Evolutionary conservation across 2,888 invertebrate genomes (phyloP).

Genomic region (Tetragonula carbonaria): DNA sequence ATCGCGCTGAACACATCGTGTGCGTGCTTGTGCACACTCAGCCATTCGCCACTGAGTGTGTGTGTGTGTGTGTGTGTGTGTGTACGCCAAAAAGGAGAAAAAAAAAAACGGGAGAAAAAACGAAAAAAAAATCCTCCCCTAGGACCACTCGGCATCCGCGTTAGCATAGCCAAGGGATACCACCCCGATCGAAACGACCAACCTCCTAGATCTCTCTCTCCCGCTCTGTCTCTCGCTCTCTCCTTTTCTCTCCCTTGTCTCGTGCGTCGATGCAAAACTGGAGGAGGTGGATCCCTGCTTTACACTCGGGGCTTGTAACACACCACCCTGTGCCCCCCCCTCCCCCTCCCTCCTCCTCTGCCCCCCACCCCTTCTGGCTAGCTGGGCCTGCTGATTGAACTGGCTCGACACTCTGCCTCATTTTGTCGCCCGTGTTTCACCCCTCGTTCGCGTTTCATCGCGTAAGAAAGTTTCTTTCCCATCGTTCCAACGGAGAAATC

Average conservation of each 20-base stretch:
- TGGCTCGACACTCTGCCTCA: conserved; percentile 51
- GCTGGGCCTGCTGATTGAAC: conserved; percentile 50
- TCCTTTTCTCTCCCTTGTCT: conserved; percentile 6
- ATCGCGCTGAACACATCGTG: conserved; percentile 30
- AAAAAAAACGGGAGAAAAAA: conserved; percentile 45
- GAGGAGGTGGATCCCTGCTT: conserved; percentile 61
- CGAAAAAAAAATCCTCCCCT: conserved; percentile 80
- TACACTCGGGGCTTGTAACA: conserved; percentile 52
- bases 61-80: conserved; percentile 51
- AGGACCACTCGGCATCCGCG: conserved; percentile 67
- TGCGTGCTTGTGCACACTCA: conserved; percentile 21
- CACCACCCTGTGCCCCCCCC: conserved; percentile 9
- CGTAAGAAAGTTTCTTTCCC: conserved; percentile 22
- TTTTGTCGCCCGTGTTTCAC: conserved; percentile 45
- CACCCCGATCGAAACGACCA: conserved; percentile 65
- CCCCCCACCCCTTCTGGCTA: conserved; percentile 10
- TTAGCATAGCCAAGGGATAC: conserved; percentile 74
- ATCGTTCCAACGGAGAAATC: background rate
- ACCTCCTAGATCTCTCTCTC: conserved; percentile 46
- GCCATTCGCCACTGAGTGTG: conserved; percentile 65
- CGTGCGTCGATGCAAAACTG: conserved; percentile 58
- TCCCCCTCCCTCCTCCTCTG: background rate
- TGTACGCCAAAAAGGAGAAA: conserved; percentile 18
- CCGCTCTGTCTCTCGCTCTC: background rate
- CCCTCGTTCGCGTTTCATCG: conserved; percentile 23